These are phyloP conservation scores for Uria aalge DNA, from an alignment of 2,113 vertebrate genomes.

Conservation along the genomic window DNA sequence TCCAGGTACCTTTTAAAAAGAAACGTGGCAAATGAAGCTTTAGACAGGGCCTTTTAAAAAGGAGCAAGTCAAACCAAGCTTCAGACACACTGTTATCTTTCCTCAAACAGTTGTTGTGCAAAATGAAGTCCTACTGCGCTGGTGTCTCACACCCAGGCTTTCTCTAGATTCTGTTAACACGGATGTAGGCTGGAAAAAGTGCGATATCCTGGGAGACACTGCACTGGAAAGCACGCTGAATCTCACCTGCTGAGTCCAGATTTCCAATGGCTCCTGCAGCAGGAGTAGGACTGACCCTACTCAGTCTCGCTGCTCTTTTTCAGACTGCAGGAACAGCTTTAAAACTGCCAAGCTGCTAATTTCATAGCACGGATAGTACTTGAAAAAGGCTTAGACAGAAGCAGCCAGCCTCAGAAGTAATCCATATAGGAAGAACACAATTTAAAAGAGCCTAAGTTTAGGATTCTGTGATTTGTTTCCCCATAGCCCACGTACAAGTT, in stretches of 20 bases:
- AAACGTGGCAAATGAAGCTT: neutral
- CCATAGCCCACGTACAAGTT: neutral
- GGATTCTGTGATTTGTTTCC: neutral
- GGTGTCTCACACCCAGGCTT: neutral
- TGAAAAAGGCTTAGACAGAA: neutral
- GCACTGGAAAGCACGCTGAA: neutral
- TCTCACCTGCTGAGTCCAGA: neutral
- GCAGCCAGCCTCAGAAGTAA: neutral
- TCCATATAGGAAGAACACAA: neutral
- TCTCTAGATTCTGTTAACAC: neutral
- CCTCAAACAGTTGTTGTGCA: neutral
- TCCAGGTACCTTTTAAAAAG: neutral
- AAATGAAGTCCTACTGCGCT: neutral
- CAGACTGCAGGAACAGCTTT: neutral
- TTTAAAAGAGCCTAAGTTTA: neutral
- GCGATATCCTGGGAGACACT: neutral
- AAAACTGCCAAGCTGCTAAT: neutral
- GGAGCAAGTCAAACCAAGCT: neutral
- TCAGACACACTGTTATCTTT: neutral
- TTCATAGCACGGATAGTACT: neutral
- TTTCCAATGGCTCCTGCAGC: neutral
- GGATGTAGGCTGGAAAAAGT: neutral
- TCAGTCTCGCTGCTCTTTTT: neutral
- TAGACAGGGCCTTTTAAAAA: neutral
- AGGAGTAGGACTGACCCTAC: neutral